A percentile compares a stretch with the other conserved stretches of the same genome.
phyloP scores from a whole-genome alignment of 2,888 invertebrate genomes.

The Machimus atricapillus region DNA sequence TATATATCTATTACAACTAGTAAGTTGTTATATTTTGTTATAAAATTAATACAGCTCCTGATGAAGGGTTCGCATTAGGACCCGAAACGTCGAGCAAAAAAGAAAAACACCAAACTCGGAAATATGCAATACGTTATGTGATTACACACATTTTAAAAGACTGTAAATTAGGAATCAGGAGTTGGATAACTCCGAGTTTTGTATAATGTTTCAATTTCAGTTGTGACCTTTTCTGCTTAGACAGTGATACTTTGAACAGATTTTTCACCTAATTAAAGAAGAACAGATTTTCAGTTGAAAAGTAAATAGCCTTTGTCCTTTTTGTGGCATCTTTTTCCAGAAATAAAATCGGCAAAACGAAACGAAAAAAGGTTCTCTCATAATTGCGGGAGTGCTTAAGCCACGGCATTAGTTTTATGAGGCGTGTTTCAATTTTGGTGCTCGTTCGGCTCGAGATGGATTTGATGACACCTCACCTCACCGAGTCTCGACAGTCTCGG shows the following conservation, averaged over 20 bases:
- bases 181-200: too few relatives aligned
- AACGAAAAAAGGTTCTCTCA: neutral
- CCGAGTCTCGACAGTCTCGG: neutral
- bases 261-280: neutral
- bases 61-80: too few relatives aligned
- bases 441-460: neutral
- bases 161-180: too few relatives aligned
- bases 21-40: too few relatives aligned
- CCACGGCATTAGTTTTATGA: conserved; percentile 16
- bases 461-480: conserved; percentile 3
- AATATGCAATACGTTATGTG: too few relatives aligned
- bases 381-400: conserved; percentile 4
- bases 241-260: neutral
- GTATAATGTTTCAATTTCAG: neutral
- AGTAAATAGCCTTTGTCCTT: neutral
- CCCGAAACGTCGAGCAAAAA: too few relatives aligned
- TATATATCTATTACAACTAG: too few relatives aligned
- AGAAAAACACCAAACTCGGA: too few relatives aligned
- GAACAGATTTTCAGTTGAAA: neutral
- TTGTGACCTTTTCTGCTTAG: neutral
- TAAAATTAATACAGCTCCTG: too few relatives aligned
- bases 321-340: neutral
- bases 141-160: too few relatives aligned
- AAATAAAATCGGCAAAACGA: neutral
- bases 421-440: neutral